phyloP scores from a whole-genome alignment of 1,140 invertebrate genomes.

The Venturia canescens region DNA sequence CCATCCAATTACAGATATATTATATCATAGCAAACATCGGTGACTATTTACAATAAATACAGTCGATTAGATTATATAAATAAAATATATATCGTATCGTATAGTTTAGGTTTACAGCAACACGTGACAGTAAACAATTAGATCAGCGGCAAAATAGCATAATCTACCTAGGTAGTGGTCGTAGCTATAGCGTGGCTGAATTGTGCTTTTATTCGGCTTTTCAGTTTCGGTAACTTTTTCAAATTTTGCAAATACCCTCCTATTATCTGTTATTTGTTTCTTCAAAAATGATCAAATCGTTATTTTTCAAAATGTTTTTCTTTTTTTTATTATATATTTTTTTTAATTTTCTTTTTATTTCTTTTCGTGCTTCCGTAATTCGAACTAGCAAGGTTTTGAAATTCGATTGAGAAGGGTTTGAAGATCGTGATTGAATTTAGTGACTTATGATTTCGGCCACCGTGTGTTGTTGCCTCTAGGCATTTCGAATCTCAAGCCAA shows the following conservation, averaged over 20 bases:
- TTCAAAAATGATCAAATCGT: constrained; percentile 19
- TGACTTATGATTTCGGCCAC: too few relatives aligned
- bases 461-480: not conserved
- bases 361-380: constrained; percentile 42
- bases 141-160: constrained; percentile 74
- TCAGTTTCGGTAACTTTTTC: constrained; percentile 47
- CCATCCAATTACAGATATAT: constrained; percentile 74
- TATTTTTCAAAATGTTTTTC: constrained; percentile 21
- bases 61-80: constrained; percentile 74
- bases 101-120: constrained; percentile 73
- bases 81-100: constrained; percentile 73
- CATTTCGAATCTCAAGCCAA: not conserved
- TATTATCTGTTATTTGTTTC: constrained; percentile 30
- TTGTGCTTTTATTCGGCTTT: constrained; percentile 52
- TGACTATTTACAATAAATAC: constrained; percentile 76
- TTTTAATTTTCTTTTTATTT: too few relatives aligned
- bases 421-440: too few relatives aligned
- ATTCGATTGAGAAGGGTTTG: not conserved
- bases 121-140: constrained; percentile 75
- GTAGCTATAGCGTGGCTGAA: constrained; percentile 69
- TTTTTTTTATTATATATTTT: too few relatives aligned
- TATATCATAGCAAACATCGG: constrained; percentile 74
- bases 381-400: not conserved
- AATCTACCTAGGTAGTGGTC: constrained; percentile 72
- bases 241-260: constrained; percentile 45